Base-by-base conservation (phyloP, 2,797 vertebrate species). In the Sebastes umbrosus region DNA sequence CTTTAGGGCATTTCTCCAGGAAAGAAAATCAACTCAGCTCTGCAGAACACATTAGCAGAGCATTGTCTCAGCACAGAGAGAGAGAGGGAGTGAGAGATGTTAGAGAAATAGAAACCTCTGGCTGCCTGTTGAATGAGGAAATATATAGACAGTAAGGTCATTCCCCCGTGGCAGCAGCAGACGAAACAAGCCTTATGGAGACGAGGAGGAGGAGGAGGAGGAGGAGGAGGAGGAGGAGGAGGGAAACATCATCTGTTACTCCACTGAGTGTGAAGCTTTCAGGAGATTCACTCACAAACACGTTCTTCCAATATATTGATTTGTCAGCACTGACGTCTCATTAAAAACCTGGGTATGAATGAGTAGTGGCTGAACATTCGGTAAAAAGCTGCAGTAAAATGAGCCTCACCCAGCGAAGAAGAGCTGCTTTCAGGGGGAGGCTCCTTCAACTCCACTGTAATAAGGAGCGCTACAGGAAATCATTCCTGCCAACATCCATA, bases 1-100 rank as follows among this genome's bases (percentile, higher is more conserved):
- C 62, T 69, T 65, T 4, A 60, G 64, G 69, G 75, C 57, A 65
- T 76, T 66, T 82, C 67, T 60, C 65, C 52, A 8, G 50, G 70
- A 82, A 67, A 70, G 69, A 77, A 81, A 63, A 68, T 71, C 31
- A 58, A 46, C 59, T 76, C 32, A 31, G 71, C 79, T 92, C 90
- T 93, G 87, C 88, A 87, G 88, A 92, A 92, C 50, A 67, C 91
- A 90, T 95, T 90, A 90, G 74, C 77, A 70, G 67, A 65, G 71
- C 58, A 88, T 87, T 89, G 89, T 88, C 85, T 92, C 87, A 83
- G 77, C 75, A 79, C 64, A 27, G 57, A 29, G 57, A 14, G 57
- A 29, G 57, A 7, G 57, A 16, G 57, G 29, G 29, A 34, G 39
- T 43, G 63, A 54, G 68, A 20, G 57, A 52, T 22, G 57, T 50